A percentile compares a stretch with the other conserved stretches of the same genome.
Conservation (phyloP, 2,888 invertebrate species). For the Drosophila pseudotakahashii region DNA sequence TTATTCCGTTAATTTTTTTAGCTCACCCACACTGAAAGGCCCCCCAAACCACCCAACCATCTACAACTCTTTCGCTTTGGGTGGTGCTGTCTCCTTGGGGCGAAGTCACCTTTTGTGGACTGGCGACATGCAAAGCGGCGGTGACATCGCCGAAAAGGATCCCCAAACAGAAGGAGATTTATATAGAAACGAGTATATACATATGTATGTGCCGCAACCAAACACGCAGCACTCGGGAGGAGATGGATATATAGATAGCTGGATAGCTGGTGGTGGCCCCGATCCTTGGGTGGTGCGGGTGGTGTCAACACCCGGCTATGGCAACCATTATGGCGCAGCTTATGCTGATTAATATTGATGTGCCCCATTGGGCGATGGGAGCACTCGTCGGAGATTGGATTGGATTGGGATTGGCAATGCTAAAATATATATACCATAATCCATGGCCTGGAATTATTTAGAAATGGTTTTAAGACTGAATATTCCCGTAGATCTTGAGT, state of each 20-base stretch:
- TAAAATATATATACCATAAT: too few species aligned
- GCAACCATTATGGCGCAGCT: conserved; percentile 47
- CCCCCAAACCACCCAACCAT: conserved; percentile 34
- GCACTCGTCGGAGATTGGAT: neutral
- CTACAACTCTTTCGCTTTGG: conserved; percentile 18
- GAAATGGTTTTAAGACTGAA: too few species aligned
- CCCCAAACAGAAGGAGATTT: conserved; percentile 28
- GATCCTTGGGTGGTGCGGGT: conserved; percentile 24
- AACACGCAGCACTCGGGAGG: conserved; percentile 35
- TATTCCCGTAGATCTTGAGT: too few species aligned
- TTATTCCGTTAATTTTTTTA: conserved; percentile 78
- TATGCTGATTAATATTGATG: conserved; percentile 56
- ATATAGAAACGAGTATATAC: conserved; percentile 8
- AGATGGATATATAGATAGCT: neutral
- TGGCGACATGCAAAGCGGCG: conserved; percentile 76
- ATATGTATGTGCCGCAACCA: conserved; percentile 6
- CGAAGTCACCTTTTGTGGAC: conserved; percentile 55
- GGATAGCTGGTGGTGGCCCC: neutral
- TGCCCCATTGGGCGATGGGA: conserved; percentile 1
- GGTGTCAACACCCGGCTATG: conserved; percentile 53
- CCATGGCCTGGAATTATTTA: too few species aligned
- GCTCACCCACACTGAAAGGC: conserved; percentile 10
- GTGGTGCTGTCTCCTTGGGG: conserved; percentile 30
- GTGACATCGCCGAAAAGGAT: conserved; percentile 75
- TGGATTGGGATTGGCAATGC: too few species aligned